Evolutionary conservation across 2,113 vertebrate genomes (phyloP), one percentile per base, ranked within the genome.

Genomic region (Sceloporus tristichus): DNA sequence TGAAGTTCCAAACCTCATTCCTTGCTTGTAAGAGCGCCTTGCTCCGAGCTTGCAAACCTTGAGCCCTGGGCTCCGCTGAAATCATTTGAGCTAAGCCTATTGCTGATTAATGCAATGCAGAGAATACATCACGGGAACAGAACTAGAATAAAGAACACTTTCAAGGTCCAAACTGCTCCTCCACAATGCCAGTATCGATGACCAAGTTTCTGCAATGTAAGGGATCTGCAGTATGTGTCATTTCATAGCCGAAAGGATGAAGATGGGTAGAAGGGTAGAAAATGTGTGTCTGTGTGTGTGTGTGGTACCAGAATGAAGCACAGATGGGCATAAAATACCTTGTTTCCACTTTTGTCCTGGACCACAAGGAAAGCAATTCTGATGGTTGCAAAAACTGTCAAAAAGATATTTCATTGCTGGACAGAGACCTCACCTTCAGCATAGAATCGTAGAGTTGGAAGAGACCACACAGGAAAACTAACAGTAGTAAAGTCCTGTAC

Each of bases 321-420:
- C 0, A 13, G 9, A 48, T 25, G 66, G 9, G 11, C 5, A n/a
- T 7, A 78, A 2, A 13, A 38, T 65, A 42, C 73, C 42, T 73
- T 16, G 66, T 53, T 68, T 85, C 34, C 74, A 7, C 42, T 85
- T 85, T 85, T n/a, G 59, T 65, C 59, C 74, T 40, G n/a, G 66
- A 19, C 25, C 40, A 18, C 59, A 53, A 21, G 23, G 59, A 77
- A 65, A 76, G 16, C 34, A 62, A 85, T 53, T 10, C 25, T 77
- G 48, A n/a, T 48, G 75, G 38, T 59, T 29, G 16, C 62, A 66
- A 14, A 48, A n/a, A 18, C 5, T 7, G 4, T 10, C 74, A 78
- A 11, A 68, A 85, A 78, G 65, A 56, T 29, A 68, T 78, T 66
- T 78, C 21, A 42, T 78, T 27, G 27, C 23, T 40, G 42, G 62